phyloP scores from a whole-genome alignment of 2,797 vertebrate genomes.

The Phalloptychus januarius region DNA sequence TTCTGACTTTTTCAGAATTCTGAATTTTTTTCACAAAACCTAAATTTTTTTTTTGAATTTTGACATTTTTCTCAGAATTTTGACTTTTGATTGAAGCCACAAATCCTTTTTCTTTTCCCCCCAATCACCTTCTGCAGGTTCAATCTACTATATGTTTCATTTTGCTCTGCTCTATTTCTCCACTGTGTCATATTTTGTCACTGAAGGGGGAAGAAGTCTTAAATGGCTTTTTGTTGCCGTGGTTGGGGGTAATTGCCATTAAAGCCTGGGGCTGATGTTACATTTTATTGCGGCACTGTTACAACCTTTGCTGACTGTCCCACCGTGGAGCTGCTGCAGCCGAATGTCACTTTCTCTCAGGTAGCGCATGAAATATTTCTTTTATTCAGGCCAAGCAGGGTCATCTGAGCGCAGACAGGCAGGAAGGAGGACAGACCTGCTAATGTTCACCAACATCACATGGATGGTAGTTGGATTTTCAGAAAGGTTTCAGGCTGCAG shows the following conservation, averaged over 20 bases:
- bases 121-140: neutral
- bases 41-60: no score
- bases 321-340: slow-evolving; percentile 21
- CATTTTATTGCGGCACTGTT: slow-evolving; percentile 50
- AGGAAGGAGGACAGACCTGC: slow-evolving; percentile 37
- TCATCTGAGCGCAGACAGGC: slow-evolving; percentile 15
- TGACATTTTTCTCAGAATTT: no score
- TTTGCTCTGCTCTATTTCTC: slow-evolving; percentile 1
- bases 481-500: slow-evolving; percentile 2
- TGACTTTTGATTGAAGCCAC: no score
- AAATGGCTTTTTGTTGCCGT: slow-evolving; percentile 49
- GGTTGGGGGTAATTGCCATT: slow-evolving; percentile 57
- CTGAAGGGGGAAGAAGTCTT: neutral
- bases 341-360: slow-evolving; percentile 30
- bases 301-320: slow-evolving; percentile 49
- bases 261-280: slow-evolving; percentile 52
- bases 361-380: slow-evolving; percentile 2
- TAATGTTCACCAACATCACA: slow-evolving; percentile 29
- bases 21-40: no score
- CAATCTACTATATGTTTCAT: neutral
- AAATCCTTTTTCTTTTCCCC: no score
- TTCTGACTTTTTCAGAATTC: no score
- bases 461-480: slow-evolving; percentile 27
- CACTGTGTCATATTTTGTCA: slow-evolving; percentile 33
- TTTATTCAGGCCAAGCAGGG: slow-evolving; percentile 39